These are phyloP conservation scores for Leptinotarsa haldemani DNA, from an alignment of 2,888 invertebrate genomes.

Conservation along the genomic window DNA sequence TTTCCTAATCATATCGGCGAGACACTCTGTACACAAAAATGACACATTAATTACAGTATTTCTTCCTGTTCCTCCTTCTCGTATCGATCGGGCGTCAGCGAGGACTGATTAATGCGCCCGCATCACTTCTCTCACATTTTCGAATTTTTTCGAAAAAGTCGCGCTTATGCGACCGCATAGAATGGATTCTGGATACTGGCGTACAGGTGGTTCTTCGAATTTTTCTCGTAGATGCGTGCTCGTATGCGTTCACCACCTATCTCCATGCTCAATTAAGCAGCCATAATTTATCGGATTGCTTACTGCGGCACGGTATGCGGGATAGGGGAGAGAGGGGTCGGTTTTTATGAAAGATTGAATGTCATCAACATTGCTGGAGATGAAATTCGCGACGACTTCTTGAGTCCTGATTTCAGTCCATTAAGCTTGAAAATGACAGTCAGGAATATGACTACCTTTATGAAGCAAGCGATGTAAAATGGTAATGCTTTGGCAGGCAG, in stretches of 20 bases:
- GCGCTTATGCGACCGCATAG: background rate
- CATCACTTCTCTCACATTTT: conserved; percentile 10
- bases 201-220: conserved; percentile 8
- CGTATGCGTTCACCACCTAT: conserved; percentile 14
- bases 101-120: conserved; percentile 11
- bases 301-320: background rate
- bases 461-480: no score
- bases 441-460: no score
- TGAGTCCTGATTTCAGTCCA: no score
- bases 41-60: background rate
- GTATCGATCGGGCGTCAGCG: background rate
- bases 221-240: conserved; percentile 12
- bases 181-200: background rate
- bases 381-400: no score
- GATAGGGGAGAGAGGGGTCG: background rate
- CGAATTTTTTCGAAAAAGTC: conserved; percentile 1
- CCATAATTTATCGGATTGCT: conserved; percentile 2
- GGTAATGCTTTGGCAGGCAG: no score
- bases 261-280: conserved; percentile 6
- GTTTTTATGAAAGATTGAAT: background rate
- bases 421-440: no score
- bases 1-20: no score
- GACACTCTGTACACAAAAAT: background rate
- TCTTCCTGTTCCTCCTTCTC: conserved; percentile 11
- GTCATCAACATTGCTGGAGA: background rate